Percentiles rank a stretch among this genome's conserved stretches.
phyloP scores from a whole-genome alignment of 1,140 invertebrate species.

The Gerris buenoi region DNA sequence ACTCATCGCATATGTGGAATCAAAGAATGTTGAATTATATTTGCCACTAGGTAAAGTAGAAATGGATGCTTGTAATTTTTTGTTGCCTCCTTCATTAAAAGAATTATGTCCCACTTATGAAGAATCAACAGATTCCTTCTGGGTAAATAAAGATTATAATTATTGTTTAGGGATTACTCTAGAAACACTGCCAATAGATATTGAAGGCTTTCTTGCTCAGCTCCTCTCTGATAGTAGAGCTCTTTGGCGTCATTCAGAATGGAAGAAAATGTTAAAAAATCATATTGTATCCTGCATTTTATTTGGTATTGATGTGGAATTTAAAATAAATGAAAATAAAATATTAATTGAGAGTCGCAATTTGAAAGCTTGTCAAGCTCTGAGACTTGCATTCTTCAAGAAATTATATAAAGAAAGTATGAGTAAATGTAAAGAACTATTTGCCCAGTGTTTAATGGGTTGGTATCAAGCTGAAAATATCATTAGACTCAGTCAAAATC shows the following conservation, averaged over 20 bases:
- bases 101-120: background rate
- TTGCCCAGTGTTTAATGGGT: background rate
- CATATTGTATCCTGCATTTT: background rate
- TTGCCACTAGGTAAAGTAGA: background rate
- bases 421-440: background rate
- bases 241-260: background rate
- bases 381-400: background rate
- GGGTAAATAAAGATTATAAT: too few relatives aligned
- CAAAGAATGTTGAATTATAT: background rate
- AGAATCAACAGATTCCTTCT: too few relatives aligned
- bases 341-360: background rate
- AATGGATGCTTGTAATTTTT: background rate
- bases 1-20: background rate
- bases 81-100: background rate
- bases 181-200: too few relatives aligned
- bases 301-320: background rate
- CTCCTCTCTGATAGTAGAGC: background rate
- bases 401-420: background rate
- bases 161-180: too few relatives aligned
- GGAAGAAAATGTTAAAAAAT: background rate
- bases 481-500: background rate
- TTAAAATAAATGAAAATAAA: background rate
- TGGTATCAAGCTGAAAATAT: background rate
- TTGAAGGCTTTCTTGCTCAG: too few relatives aligned
- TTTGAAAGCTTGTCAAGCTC: background rate